These are phyloP conservation scores for Drosophila neocordata DNA, from an alignment of 1,140 invertebrate species.

Conservation along the genomic window DNA sequence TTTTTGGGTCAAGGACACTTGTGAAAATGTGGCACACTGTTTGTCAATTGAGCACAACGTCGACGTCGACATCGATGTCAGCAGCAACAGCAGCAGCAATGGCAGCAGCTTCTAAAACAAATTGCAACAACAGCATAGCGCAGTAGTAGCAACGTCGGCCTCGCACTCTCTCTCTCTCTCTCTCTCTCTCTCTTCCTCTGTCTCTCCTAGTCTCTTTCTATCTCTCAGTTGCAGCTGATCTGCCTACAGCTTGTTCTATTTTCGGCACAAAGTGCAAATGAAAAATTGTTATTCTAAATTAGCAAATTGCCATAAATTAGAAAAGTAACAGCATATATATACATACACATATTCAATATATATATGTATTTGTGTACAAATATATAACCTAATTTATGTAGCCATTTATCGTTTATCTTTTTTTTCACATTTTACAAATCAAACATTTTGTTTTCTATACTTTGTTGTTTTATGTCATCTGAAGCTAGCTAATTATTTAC, in stretches of 20 bases:
- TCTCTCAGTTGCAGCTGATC: conserved; percentile 8
- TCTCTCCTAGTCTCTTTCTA: neutral
- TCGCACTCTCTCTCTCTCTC: neutral
- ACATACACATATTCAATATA: neutral
- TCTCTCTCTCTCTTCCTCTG: neutral
- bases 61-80: conserved; percentile 2
- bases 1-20: conserved; percentile 52
- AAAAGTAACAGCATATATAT: conserved; percentile 5
- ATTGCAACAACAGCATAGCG: conserved; percentile 6
- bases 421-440: neutral
- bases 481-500: neutral
- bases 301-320: conserved; percentile 50
- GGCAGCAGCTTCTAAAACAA: conserved; percentile 7
- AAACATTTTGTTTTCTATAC: neutral
- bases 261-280: conserved; percentile 46
- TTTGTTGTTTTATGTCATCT: neutral
- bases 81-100: conserved; percentile 10
- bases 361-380: neutral
- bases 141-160: neutral
- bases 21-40: conserved; percentile 36
- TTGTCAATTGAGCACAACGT: conserved; percentile 29
- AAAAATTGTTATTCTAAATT: conserved; percentile 45
- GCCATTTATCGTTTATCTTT: neutral
- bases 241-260: conserved; percentile 30
- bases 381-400: neutral